phyloP scores from a whole-genome alignment of 2,113 vertebrate genomes.

The Prolemur simus region DNA sequence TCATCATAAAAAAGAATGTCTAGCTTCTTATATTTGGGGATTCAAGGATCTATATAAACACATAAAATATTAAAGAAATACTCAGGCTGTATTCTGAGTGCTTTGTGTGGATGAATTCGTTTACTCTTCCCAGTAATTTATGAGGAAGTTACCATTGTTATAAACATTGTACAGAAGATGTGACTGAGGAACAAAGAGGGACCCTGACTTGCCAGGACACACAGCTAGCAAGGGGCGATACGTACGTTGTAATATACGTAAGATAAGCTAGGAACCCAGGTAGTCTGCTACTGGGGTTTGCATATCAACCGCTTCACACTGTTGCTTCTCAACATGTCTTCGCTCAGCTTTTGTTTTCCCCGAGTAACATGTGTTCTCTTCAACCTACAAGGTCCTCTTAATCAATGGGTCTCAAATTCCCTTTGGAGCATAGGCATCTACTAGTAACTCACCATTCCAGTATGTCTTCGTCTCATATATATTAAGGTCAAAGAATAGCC shows the following conservation, averaged over 20 bases:
- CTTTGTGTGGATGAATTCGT: neutral
- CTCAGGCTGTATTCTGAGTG: neutral
- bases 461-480: neutral
- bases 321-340: neutral
- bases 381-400: neutral
- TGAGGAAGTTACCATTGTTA: neutral
- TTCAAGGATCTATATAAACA: neutral
- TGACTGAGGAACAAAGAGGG: neutral
- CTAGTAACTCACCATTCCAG: neutral
- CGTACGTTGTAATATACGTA: too few relatives aligned
- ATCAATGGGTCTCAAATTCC: neutral
- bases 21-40: neutral
- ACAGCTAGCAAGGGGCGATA: neutral
- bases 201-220: neutral
- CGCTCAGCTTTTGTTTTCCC: neutral
- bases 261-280: too few relatives aligned
- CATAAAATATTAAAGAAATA: neutral
- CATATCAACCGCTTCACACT: accelerated
- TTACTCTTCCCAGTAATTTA: neutral
- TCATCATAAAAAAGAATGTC: neutral
- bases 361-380: neutral
- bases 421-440: neutral
- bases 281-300: neutral
- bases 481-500: neutral
- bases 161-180: too few relatives aligned